Percentiles rank a stretch among this genome's conserved stretches.
Evolutionary conservation across 1,140 invertebrate genomes (phyloP).

Genomic region (Stegodyphus mimosarum): DNA sequence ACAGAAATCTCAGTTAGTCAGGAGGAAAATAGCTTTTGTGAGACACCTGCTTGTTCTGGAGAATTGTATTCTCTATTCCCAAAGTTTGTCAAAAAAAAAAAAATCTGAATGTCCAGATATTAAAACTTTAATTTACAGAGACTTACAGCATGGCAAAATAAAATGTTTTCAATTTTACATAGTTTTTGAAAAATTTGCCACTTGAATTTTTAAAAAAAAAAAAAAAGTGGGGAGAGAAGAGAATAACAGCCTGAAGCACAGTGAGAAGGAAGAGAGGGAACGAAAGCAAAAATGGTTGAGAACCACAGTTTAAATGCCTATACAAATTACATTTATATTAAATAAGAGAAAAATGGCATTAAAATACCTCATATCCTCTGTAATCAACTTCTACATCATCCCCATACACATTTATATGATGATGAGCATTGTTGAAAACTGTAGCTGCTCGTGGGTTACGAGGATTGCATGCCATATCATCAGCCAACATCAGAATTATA

Average conservation of each 20-base stretch:
- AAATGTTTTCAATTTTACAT: too few species aligned
- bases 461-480: conserved; percentile 99
- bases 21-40: too few species aligned
- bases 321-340: not conserved
- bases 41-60: too few species aligned
- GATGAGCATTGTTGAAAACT: conserved; percentile 97
- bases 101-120: too few species aligned
- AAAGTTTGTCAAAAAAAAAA: too few species aligned
- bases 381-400: conserved; percentile 99
- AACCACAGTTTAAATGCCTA: not conserved
- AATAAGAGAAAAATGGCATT: not conserved
- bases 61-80: too few species aligned
- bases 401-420: conserved; percentile 98
- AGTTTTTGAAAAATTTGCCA: too few species aligned
- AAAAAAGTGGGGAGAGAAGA: too few species aligned
- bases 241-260: not conserved
- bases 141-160: too few species aligned
- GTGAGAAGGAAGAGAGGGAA: not conserved
- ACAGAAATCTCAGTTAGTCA: too few species aligned
- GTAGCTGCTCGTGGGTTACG: conserved; percentile 97
- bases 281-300: not conserved
- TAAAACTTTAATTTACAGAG: too few species aligned
- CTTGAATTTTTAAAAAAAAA: too few species aligned
- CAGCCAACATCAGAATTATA: conserved; percentile 79
- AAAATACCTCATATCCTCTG: conserved; percentile 87